phyloP scores from a whole-genome alignment of 2,888 invertebrate species.

The Drosophila hawaiiensis region DNA sequence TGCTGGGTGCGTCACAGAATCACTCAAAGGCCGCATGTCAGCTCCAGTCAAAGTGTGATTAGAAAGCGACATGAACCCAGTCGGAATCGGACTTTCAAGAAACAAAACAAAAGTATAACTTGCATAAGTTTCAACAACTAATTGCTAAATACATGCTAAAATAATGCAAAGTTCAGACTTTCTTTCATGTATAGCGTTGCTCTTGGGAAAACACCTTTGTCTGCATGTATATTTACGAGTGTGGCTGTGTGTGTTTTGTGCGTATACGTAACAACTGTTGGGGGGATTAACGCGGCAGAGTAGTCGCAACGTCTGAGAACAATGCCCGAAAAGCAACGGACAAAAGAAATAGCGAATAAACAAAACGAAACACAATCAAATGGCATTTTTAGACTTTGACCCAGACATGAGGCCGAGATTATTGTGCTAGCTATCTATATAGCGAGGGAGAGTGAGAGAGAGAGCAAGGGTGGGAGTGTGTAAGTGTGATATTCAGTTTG shows the following conservation, averaged over 20 bases:
- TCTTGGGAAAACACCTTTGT: conserved; percentile 27
- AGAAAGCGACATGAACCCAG: conserved; percentile 10
- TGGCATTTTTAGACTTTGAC: conserved; percentile 70
- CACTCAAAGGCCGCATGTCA: conserved; percentile 67
- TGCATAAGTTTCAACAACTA: neutral
- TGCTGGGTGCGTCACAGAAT: conserved; percentile 55
- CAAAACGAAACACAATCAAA: conserved; percentile 53
- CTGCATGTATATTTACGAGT: conserved; percentile 6
- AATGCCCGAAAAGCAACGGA: conserved; percentile 21
- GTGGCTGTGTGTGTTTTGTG: conserved; percentile 21
- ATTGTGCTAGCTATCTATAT: conserved; percentile 25
- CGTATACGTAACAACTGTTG: conserved; percentile 49
- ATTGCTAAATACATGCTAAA: conserved; percentile 2
- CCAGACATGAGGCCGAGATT: conserved; percentile 74
- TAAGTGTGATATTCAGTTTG: conserved; percentile 42
- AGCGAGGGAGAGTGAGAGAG: conserved; percentile 24
- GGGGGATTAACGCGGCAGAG: conserved; percentile 27
- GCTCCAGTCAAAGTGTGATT: conserved; percentile 36
- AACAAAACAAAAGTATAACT: neutral
- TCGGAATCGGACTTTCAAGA: conserved; percentile 2
- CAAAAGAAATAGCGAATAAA: conserved; percentile 32
- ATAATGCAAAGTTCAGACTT: conserved; percentile 8
- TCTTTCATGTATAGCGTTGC: neutral
- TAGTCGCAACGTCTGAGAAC: conserved; percentile 21
- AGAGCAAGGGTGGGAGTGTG: conserved; percentile 7